Conservation (phyloP, 1,140 invertebrate species). For the Parasteatoda tepidariorum region DNA sequence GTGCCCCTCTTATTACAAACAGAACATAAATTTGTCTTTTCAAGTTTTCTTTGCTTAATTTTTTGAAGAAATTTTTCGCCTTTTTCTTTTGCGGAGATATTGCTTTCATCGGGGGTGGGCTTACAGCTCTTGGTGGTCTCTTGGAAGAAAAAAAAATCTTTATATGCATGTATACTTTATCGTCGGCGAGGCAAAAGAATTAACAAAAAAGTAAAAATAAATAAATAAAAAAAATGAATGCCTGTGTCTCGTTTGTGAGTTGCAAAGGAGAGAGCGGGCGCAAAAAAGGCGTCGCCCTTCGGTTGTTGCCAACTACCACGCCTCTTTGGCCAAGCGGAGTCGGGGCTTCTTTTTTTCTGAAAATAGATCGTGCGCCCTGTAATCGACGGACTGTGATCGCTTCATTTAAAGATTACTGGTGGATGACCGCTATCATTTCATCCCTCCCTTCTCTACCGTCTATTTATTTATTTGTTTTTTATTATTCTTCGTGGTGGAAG, state of each 20-base stretch:
- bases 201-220: neutral
- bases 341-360: conserved; percentile 21
- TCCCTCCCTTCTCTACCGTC: neutral
- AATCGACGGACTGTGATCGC: conserved; percentile 55
- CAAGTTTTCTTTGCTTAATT: neutral
- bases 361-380: conserved; percentile 43
- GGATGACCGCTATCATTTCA: conserved; percentile 20
- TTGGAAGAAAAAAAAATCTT: neutral
- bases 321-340: neutral
- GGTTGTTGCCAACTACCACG: conserved; percentile 46
- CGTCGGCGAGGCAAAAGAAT: neutral
- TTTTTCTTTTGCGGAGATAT: neutral
- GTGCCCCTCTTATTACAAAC: neutral
- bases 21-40: neutral
- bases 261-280: conserved; percentile 16
- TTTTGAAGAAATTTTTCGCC: neutral
- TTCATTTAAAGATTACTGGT: conserved; percentile 49
- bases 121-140: conserved; percentile 37
- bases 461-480: conserved; percentile 11
- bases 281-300: conserved; percentile 47
- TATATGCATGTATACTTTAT: conserved; percentile 1
- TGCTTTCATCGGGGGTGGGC: conserved; percentile 46
- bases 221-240: neutral
- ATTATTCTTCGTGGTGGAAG: conserved; percentile 14
- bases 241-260: conserved; percentile 38